phyloP scores from a whole-genome alignment of 2,797 vertebrate species.

The Lycodopsis pacificus region DNA sequence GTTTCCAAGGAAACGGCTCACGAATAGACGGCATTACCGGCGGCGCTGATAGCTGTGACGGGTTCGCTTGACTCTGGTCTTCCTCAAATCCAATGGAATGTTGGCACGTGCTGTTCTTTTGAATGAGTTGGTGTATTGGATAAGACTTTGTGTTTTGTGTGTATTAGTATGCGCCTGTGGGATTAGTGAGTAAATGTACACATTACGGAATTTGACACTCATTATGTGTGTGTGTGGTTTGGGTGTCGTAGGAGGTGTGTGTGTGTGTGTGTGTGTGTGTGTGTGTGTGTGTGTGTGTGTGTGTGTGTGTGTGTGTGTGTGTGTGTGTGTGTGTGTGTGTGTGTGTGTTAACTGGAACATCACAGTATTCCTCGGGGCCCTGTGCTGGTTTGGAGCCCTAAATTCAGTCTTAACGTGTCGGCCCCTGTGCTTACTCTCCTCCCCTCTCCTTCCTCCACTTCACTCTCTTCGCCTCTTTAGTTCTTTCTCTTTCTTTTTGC shows the following conservation, averaged over 20 bases:
- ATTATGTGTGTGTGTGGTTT: conserved; percentile 48
- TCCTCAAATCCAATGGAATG: not conserved
- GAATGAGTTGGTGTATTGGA: conserved; percentile 14
- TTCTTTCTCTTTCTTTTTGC: conserved; percentile 4
- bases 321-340: too few species aligned
- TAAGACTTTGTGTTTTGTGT: conserved; percentile 1
- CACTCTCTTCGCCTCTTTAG: not conserved
- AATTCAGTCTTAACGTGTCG: conserved; percentile 74
- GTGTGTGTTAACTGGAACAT: conserved; percentile 73
- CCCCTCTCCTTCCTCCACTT: not conserved
- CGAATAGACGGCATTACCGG: conserved; percentile 42
- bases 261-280: conserved; percentile 51
- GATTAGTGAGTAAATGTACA: conserved; percentile 4
- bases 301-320: too few species aligned
- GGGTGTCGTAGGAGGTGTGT: conserved; percentile 45
- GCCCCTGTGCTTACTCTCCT: conserved; percentile 41
- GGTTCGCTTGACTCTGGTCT: conserved; percentile 27
- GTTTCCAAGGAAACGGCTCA: conserved; percentile 71
- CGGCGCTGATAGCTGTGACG: conserved; percentile 44
- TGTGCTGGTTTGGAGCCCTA: conserved; percentile 83
- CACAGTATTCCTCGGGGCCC: conserved; percentile 72
- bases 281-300: conserved; percentile 36
- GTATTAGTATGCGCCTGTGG: conserved; percentile 7
- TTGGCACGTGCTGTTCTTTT: conserved; percentile 7
- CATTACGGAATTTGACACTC: conserved; percentile 15